Base-by-base conservation (phyloP, 2,113 vertebrate species). In the Pollimyrus isidori region DNA sequence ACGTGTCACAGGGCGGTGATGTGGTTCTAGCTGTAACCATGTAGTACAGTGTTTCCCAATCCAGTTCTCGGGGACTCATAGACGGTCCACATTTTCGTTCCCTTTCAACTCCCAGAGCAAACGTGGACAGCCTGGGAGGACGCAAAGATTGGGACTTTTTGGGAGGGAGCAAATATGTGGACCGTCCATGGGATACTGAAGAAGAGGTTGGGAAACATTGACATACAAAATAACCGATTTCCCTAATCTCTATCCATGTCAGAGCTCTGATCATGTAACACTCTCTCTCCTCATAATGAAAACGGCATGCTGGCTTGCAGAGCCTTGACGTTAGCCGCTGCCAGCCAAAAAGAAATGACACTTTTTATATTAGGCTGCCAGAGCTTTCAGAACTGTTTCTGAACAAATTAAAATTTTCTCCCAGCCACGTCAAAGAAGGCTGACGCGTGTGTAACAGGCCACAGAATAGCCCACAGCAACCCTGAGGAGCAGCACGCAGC, bases 331-430 rank as follows among this genome's bases (percentile, higher is more conserved):
- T 80, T n/a, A 26, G 15, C 48, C 30, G 2, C 69, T 46, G 9
- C 35, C 88, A 73, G 85, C 85, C 50, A 11, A 13, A 87, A 39
- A 53, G 48, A 82, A 88, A 82, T 88, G 69, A 88, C 69, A 82
- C 69, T 52, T 88, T 42, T 80, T 82, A 80, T 88, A 88, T 82
- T 53, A 88, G 69, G 46, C 88, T 88, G 88, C 48, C 88, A 88
- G 76, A 88, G 65, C 26, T 17, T 76, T 80, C 13, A 4, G 62
- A 39, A 80, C 19, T 3, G 49, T 50, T 89, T 89, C 65, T 53
- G 11, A 89, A 52, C 73, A 82, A 89, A 89, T 89, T 89, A 53
- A 82, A 83, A 82, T 83, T 30, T 56, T 35, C 52, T 83, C 26
- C 4, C 17, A n/a, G 13, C 73, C 73, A 2, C n/a, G 49, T 80